Conservation (phyloP, 1,140 invertebrate genomes). For the Stratiolaelaps scimitus region DNA sequence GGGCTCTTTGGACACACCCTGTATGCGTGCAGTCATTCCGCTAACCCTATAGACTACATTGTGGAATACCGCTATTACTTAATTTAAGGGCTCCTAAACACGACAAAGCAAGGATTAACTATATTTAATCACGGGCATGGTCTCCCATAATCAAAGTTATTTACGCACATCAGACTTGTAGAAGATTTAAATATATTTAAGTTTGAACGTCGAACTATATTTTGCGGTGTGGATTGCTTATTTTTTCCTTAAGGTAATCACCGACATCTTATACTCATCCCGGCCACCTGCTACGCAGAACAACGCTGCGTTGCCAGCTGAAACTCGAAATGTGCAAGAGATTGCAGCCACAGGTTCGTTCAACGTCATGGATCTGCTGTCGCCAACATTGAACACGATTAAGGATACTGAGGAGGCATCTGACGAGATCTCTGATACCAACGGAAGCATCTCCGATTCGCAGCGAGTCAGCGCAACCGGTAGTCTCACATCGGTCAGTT, state of each 20-base stretch:
- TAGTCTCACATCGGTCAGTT: too few species aligned
- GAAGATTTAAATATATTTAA: not conserved
- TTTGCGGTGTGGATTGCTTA: not conserved
- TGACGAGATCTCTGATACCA: too few species aligned
- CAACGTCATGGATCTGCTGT: not conserved
- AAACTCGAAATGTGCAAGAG: not conserved
- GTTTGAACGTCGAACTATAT: not conserved
- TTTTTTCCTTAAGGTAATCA: too few species aligned
- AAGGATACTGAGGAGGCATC: not conserved
- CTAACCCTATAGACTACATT: too few species aligned
- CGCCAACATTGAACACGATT: not conserved
- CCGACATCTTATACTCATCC: not conserved
- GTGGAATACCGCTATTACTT: too few species aligned
- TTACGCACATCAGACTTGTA: not conserved
- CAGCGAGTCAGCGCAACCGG: too few species aligned
- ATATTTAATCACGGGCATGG: too few species aligned
- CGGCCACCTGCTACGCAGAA: not conserved
- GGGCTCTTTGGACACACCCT: too few species aligned
- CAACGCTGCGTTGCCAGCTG: not conserved
- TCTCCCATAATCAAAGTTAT: not conserved
- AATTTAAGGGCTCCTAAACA: too few species aligned
- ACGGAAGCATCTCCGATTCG: too few species aligned
- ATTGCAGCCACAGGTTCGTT: conserved; percentile 13
- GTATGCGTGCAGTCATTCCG: too few species aligned
- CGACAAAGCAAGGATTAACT: too few species aligned